A percentile compares a stretch with the other conserved stretches of the same genome.
phyloP scores from a whole-genome alignment of 2,797 vertebrate species.

The Triplophysa yarkandensis region DNA sequence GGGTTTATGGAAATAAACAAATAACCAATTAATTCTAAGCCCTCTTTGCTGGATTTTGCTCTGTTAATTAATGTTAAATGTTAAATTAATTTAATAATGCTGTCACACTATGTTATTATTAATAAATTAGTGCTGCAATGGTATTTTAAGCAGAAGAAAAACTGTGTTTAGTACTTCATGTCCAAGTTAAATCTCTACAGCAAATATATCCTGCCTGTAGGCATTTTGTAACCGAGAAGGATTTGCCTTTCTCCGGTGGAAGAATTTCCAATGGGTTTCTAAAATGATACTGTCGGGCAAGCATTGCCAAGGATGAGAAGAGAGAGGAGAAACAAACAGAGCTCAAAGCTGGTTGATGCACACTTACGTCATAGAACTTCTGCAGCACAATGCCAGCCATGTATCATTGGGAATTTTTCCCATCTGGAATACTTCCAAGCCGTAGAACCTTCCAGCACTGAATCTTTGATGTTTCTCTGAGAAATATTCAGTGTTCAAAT shows the following conservation, averaged over 20 bases:
- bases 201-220: conserved; percentile 18
- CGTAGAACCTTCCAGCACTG: conserved; percentile 16
- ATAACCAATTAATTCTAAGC: not conserved
- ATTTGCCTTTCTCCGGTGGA: conserved; percentile 22
- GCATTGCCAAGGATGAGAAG: conserved; percentile 4
- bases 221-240: conserved; percentile 26
- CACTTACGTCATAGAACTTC: conserved; percentile 24
- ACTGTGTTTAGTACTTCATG: conserved; percentile 40
- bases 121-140: not conserved
- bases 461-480: conserved; percentile 37
- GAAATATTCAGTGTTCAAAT: conserved; percentile 31
- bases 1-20: not conserved
- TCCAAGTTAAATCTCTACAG: conserved; percentile 24
- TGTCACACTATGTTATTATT: not conserved
- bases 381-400: conserved; percentile 5
- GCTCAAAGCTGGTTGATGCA: not conserved
- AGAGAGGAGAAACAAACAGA: not conserved
- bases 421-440: conserved; percentile 17
- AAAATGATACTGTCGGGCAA: conserved; percentile 23
- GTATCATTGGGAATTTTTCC: conserved; percentile 12
- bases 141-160: conserved; percentile 50
- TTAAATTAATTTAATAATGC: not conserved
- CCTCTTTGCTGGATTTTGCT: not conserved
- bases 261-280: conserved; percentile 50
- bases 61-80: not conserved